phyloP scores from a whole-genome alignment of 2,113 vertebrate species.

The Crotalus viridis region DNA sequence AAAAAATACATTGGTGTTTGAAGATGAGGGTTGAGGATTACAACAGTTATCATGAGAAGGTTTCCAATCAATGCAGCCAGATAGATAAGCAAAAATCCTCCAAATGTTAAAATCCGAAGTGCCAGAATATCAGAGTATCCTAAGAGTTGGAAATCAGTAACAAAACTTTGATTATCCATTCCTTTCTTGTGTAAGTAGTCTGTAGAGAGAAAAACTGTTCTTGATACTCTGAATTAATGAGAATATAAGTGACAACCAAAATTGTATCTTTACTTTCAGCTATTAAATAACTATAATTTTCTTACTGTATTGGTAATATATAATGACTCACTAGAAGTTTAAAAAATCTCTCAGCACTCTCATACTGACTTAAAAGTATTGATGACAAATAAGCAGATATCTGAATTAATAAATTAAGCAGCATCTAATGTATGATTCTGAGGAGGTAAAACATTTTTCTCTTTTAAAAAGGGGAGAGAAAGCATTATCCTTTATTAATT shows the following conservation, averaged over 20 bases:
- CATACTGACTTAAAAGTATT: background rate
- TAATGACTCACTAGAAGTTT: background rate
- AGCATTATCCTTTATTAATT: background rate
- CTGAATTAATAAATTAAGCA: background rate
- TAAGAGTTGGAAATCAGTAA: background rate
- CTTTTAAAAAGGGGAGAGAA: background rate
- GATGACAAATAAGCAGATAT: background rate
- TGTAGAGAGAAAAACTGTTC: background rate
- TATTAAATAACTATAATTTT: background rate
- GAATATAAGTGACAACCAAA: background rate
- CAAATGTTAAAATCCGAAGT: background rate
- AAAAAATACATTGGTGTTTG: constrained; percentile 1
- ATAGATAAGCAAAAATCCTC: background rate
- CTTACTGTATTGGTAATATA: background rate
- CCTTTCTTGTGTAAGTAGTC: background rate
- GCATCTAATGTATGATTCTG: background rate
- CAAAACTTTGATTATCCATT: background rate
- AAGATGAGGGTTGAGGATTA: background rate
- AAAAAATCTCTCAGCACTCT: background rate
- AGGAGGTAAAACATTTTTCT: background rate
- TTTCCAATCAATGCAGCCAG: background rate
- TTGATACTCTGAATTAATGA: background rate
- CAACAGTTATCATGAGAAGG: background rate
- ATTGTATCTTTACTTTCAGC: background rate
- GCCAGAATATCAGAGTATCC: background rate